Evolutionary conservation across 2,113 vertebrate genomes (phyloP).

Genomic region (Phalacrocorax aristotelis): DNA sequence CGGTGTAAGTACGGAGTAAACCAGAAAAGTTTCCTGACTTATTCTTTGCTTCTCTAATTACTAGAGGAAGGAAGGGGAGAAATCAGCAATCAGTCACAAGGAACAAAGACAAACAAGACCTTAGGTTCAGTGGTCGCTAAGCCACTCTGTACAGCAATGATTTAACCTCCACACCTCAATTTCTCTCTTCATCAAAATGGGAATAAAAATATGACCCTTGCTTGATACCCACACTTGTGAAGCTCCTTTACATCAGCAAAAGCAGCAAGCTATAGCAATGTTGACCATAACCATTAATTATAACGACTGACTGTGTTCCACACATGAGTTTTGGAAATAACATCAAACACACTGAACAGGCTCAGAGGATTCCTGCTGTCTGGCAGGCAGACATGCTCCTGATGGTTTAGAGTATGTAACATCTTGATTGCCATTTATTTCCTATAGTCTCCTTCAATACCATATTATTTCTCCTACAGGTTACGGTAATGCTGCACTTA

Average conservation of each 20-base stretch:
- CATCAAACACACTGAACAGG: not conserved
- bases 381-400: not conserved
- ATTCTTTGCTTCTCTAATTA: constrained; percentile 19
- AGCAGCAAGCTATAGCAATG: not conserved
- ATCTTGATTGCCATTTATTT: not conserved
- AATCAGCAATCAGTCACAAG: not conserved
- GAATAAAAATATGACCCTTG: not conserved
- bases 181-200: not conserved
- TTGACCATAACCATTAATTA: not conserved
- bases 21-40: not conserved
- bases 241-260: not conserved
- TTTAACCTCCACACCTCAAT: not conserved
- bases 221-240: not conserved
- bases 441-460: not conserved
- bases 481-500: not conserved
- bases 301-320: not conserved
- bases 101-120: not conserved
- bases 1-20: not conserved
- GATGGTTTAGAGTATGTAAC: not conserved
- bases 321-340: not conserved
- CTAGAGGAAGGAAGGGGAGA: constrained; percentile 31
- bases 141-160: not conserved
- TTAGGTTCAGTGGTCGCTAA: not conserved
- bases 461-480: not conserved
- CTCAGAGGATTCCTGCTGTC: not conserved